Base-by-base conservation (phyloP, 2,113 vertebrate species). In the Brachyhypopomus gauderio region DNA sequence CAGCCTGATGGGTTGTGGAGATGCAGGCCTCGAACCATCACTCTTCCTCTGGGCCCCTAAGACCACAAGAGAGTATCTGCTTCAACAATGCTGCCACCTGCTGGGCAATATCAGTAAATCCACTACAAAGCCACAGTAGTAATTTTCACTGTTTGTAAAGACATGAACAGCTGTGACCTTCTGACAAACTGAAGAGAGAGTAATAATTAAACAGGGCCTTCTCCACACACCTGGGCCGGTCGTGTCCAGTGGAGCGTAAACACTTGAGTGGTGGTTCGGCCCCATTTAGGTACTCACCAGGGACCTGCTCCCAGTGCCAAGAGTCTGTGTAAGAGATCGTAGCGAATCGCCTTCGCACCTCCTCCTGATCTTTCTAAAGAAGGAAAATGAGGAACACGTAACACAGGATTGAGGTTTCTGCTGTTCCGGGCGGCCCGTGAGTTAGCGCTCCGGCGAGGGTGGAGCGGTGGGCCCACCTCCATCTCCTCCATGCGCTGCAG, bases 401-500 rank as follows among this genome's bases (percentile, higher is more conserved):
- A 62, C 20, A 77, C 11, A 38, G 23, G 22, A 56, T 59, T 69
- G 14, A 41, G 45, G n/a, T n/a, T 6, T 36, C 0, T 19, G 55
- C 14, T 38, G 20, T 55, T n/a, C 66, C 75, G 48, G 48, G 60
- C 17, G n/a, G 7, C 41, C 45, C 63, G 16, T 56, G 30, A 19
- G 69, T 6, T 6, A 66, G 20, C 48, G 34, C 12, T 12, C 9
- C 12, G 45, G 12, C 45, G 12, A 52, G 12, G 12, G 12, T 23
- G 16, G 14, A 12, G 17, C n/a, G 16, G 22, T 72, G 23, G 9
- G 52, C 91, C 90, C 90, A 99, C 98, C 93, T 99, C 97, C 76
- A 99, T 99, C 88, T 98, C 96, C 88, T 99, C 96, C 95, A 99
- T 95, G 84, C 96, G 94, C 80, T 93, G 92, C 87, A 98, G 92